Percentiles rank a stretch among this genome's conserved stretches.
Evolutionary conservation across 2,888 invertebrate species (phyloP).

Genomic region (Euzetes globulus): DNA sequence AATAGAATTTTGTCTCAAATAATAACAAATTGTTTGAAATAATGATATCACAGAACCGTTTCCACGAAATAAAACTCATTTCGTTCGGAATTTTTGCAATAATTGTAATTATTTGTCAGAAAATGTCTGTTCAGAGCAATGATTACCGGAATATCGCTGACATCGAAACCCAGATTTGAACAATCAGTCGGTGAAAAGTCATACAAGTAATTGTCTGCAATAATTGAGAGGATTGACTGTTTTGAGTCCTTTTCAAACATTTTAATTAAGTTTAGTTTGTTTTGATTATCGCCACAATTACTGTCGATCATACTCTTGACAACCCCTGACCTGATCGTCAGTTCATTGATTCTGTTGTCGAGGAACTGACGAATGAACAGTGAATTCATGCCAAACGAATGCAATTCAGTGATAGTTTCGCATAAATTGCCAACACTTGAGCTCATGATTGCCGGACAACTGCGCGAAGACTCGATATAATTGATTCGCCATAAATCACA

Average conservation of each 20-base stretch:
- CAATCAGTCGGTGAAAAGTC: slow-evolving; percentile 5
- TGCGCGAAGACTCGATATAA: background rate
- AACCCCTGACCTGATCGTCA: background rate
- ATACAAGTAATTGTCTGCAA: background rate
- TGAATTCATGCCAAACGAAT: background rate
- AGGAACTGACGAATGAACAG: background rate
- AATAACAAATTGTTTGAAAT: background rate
- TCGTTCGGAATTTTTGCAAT: background rate
- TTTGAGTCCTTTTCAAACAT: slow-evolving; percentile 8
- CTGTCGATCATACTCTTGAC: background rate
- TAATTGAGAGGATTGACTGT: background rate
- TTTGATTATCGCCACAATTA: slow-evolving; percentile 3
- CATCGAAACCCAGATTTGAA: slow-evolving; percentile 12
- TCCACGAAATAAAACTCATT: slow-evolving; percentile 14
- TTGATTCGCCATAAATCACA: slow-evolving; percentile 23
- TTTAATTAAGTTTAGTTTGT: background rate
- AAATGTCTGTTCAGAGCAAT: slow-evolving; percentile 18
- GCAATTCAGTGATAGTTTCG: slow-evolving; percentile 11
- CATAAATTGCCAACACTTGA: background rate
- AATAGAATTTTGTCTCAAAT: background rate
- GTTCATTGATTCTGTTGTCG: slow-evolving; percentile 16
- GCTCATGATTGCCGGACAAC: slow-evolving; percentile 20
- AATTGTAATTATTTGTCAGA: background rate
- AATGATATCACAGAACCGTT: slow-evolving; percentile 22
- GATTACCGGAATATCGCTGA: slow-evolving; percentile 24